These are phyloP conservation scores for Hydractinia symbiolongicarpus DNA, from an alignment of 30 jellyfish, hydroid and myxozoan genomes.

Conservation along the genomic window DNA sequence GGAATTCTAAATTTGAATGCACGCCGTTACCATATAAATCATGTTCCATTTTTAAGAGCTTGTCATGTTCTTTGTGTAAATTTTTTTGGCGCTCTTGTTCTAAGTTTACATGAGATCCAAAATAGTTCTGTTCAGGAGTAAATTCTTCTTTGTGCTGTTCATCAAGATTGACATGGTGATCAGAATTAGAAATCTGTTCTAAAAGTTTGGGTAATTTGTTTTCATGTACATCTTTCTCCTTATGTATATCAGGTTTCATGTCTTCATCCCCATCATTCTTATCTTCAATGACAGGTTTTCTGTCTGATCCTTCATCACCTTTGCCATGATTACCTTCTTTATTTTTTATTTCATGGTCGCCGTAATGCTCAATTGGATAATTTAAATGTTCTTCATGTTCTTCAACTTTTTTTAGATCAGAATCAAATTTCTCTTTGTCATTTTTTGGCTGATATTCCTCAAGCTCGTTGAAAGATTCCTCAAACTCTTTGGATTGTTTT, in stretches of 20 bases:
- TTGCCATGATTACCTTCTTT: neutral
- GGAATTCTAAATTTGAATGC: conserved; percentile 54
- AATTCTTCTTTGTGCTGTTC: conserved; percentile 34
- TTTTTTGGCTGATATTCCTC: conserved; percentile 7
- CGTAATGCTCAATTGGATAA: neutral
- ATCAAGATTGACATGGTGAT: conserved; percentile 53
- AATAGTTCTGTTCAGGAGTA: neutral
- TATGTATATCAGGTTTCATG: conserved; percentile 30
- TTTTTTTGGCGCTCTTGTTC: neutral
- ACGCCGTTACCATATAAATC: conserved; percentile 56
- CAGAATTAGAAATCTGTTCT: conserved; percentile 73
- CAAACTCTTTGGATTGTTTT: neutral
- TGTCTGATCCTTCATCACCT: neutral
- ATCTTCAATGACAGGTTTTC: neutral
- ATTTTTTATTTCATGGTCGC: neutral
- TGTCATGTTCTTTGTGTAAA: neutral
- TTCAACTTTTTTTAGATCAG: neutral
- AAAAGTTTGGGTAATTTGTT: conserved; percentile 46
- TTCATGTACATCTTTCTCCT: conserved; percentile 59
- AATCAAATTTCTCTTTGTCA: conserved; percentile 6
- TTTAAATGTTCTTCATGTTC: conserved; percentile 1
- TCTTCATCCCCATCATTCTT: no score
- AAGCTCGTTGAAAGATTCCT: neutral
- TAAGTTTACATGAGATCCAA: neutral
- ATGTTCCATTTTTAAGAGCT: conserved; percentile 34